These are phyloP conservation scores for Orchesellides sinensis DNA, from an alignment of 2,888 invertebrate species.

Conservation along the genomic window DNA sequence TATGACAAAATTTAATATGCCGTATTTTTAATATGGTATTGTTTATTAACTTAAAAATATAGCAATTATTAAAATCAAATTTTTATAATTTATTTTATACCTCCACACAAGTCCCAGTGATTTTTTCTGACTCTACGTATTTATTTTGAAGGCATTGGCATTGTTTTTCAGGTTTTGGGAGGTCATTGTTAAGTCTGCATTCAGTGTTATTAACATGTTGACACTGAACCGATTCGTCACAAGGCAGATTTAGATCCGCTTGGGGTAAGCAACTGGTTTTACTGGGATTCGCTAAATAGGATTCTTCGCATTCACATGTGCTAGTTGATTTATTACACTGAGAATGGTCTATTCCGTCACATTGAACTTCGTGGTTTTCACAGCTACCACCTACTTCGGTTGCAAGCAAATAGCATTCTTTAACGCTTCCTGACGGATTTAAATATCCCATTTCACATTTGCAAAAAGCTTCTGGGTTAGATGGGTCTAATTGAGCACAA, in stretches of 20 bases:
- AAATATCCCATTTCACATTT: too few relatives aligned
- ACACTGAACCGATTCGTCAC: slow-evolving; percentile 7
- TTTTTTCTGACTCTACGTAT: not conserved
- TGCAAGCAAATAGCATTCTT: not conserved
- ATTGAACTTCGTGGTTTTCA: not conserved
- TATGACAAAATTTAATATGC: not conserved
- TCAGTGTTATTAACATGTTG: not conserved
- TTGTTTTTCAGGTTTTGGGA: not conserved
- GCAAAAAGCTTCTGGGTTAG: too few relatives aligned
- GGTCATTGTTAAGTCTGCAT: not conserved
- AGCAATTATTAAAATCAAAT: not conserved
- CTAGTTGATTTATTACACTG: not conserved
- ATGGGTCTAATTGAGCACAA: too few relatives aligned
- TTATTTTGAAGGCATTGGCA: not conserved
- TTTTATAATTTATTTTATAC: not conserved
- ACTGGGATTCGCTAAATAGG: not conserved
- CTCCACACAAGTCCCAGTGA: not conserved
- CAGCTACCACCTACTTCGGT: not conserved
- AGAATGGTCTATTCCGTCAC: not conserved
- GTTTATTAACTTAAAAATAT: too few relatives aligned
- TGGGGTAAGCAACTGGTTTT: not conserved
- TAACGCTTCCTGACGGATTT: not conserved
- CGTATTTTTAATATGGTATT: not conserved
- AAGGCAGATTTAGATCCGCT: not conserved
- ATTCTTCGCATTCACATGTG: not conserved